phyloP scores from a whole-genome alignment of 35 echinoderm and acorn worm genomes.

The Lytechinus variegatus region DNA sequence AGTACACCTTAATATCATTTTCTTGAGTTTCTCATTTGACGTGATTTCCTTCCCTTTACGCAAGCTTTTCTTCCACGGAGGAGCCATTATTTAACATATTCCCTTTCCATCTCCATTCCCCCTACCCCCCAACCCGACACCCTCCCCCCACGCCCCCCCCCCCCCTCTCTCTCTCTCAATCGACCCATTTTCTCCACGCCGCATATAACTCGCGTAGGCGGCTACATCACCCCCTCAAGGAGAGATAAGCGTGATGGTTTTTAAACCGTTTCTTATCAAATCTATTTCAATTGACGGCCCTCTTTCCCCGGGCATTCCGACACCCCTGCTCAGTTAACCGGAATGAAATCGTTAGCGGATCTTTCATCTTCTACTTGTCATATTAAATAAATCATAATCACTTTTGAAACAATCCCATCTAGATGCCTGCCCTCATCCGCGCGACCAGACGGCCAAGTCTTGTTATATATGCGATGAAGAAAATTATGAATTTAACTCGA shows the following conservation, averaged over 20 bases:
- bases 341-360: background rate
- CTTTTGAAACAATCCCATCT: background rate
- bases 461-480: background rate
- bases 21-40: background rate
- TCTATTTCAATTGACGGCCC: background rate
- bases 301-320: background rate
- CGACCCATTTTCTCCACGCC: background rate
- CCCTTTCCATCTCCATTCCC: background rate
- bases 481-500: background rate
- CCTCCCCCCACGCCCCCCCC: no score
- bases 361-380: background rate
- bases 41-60: background rate
- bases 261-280: slow-evolving; percentile 13
- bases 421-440: background rate
- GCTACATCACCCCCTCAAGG: background rate
- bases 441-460: background rate
- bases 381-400: background rate
- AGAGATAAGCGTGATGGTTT: background rate
- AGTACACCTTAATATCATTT: background rate
- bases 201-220: background rate
- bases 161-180: background rate
- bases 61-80: background rate
- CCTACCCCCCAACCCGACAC: background rate
- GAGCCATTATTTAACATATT: no score
- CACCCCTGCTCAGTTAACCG: background rate